Evolutionary conservation across 2,797 vertebrate genomes (phyloP).

Genomic region (Argentina silus): DNA sequence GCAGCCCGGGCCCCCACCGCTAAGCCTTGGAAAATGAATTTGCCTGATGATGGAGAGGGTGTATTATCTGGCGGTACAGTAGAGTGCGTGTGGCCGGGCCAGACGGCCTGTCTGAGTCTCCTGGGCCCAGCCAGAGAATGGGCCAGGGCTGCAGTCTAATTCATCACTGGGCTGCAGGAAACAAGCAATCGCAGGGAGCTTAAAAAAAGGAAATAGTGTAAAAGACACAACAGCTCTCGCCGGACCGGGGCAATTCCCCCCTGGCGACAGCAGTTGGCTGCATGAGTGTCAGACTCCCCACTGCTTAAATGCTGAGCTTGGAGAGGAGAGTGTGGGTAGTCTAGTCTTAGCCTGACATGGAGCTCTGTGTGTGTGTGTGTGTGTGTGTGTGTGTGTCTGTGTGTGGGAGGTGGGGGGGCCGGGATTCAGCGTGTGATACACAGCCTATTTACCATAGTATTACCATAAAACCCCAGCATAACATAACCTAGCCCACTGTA

Average conservation of each 20-base stretch:
- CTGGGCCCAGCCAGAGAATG: constrained; percentile 72
- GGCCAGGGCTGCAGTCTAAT: constrained; percentile 75
- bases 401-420: constrained; percentile 38
- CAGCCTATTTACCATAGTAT: constrained; percentile 58
- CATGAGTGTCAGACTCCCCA: constrained; percentile 52
- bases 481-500: constrained; percentile 19
- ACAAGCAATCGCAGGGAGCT: constrained; percentile 72
- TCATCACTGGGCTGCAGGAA: constrained; percentile 74
- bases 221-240: constrained; percentile 73
- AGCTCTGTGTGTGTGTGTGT: constrained; percentile 30
- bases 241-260: constrained; percentile 62
- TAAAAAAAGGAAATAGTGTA: constrained; percentile 57
- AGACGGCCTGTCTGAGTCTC: constrained; percentile 77
- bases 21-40: constrained; percentile 76
- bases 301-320: constrained; percentile 58
- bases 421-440: constrained; percentile 38
- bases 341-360: background rate
- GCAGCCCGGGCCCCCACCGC: constrained; percentile 39
- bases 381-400: constrained; percentile 39
- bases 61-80: constrained; percentile 74
- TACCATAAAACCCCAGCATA: constrained; percentile 54
- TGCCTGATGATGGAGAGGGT: constrained; percentile 80
- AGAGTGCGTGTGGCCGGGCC: constrained; percentile 73
- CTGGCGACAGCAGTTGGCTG: constrained; percentile 56
- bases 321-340: constrained; percentile 22